Percentiles rank a stretch among this genome's conserved stretches.
phyloP scores from a whole-genome alignment of 92 coral and sea anemone genomes.

The Siderastrea radians region DNA sequence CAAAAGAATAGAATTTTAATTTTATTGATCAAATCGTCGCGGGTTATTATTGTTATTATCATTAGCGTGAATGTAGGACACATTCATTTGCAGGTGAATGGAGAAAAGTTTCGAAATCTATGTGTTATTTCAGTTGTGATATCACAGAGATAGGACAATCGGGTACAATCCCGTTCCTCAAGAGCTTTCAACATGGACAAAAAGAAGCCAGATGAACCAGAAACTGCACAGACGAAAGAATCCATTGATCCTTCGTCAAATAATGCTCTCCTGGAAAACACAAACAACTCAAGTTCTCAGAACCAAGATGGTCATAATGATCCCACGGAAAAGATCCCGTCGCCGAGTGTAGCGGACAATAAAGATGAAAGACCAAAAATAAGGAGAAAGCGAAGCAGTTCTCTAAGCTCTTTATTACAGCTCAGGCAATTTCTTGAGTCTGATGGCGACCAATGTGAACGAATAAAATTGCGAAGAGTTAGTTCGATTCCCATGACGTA shows the following conservation, averaged over 20 bases:
- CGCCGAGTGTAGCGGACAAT: not conserved
- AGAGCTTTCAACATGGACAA: not conserved
- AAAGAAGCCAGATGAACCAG: not conserved
- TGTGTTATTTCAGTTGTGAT: not conserved
- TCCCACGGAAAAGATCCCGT: not conserved
- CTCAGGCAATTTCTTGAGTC: slow-evolving; percentile 1
- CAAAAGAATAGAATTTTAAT: slow-evolving; percentile 20
- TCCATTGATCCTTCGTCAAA: not conserved
- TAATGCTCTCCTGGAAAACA: not conserved
- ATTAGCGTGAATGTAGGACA: not conserved
- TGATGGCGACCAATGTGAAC: not conserved
- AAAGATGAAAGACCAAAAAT: not conserved
- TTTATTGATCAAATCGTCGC: slow-evolving; percentile 15
- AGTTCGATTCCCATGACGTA: slow-evolving; percentile 16
- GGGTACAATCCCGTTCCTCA: not conserved
- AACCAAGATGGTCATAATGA: not conserved
- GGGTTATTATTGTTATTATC: not conserved
- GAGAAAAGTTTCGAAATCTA: not conserved
- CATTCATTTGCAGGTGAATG: not conserved
- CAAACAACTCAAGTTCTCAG: not conserved
- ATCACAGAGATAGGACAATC: not conserved
- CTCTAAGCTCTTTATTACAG: not conserved
- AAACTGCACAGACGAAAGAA: not conserved
- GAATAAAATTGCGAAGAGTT: slow-evolving; percentile 15
- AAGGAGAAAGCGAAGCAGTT: slow-evolving; percentile 41